A percentile compares a stretch with the other conserved stretches of the same genome.
phyloP scores from a whole-genome alignment of 2,888 invertebrate genomes.

The Ophion ellenae region DNA sequence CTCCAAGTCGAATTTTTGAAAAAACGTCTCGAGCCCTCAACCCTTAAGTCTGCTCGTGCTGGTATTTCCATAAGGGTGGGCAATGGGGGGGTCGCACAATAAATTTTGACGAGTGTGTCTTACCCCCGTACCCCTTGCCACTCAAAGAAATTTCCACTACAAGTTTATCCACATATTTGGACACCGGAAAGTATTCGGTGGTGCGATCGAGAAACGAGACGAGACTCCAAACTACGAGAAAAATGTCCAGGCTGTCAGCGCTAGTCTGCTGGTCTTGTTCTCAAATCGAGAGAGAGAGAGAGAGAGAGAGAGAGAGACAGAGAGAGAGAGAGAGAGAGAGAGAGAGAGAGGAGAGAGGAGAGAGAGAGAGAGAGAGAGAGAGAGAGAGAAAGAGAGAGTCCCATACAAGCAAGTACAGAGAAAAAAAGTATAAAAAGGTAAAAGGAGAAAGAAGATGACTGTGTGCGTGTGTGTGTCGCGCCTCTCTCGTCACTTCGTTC shows the following conservation, averaged over 20 bases:
- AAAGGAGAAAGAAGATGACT: constrained; percentile 74
- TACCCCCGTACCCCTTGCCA: not conserved
- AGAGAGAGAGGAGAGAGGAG: not conserved
- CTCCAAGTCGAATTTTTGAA: constrained; percentile 52
- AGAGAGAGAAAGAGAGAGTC: too few relatives aligned
- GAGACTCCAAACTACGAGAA: constrained; percentile 34
- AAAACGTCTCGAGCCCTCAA: constrained; percentile 68
- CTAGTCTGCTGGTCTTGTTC: constrained; percentile 33
- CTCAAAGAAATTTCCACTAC: constrained; percentile 29
- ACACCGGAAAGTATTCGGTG: constrained; percentile 1
- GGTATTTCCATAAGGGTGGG: constrained; percentile 13
- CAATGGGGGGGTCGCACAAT: constrained; percentile 58
- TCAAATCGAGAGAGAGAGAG: not conserved
- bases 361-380: too few relatives aligned
- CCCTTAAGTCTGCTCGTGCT: constrained; percentile 73
- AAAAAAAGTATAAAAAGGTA: constrained; percentile 11
- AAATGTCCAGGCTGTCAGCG: constrained; percentile 52
- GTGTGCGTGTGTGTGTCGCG: constrained; percentile 69
- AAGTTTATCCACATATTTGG: constrained; percentile 13
- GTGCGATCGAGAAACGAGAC: constrained; percentile 14
- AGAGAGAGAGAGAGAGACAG: too few relatives aligned
- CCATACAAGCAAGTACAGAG: constrained; percentile 28
- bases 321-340: not conserved
- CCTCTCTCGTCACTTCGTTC: constrained; percentile 79
- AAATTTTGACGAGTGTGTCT: constrained; percentile 69